Conservation (phyloP, 2,888 invertebrate genomes). For the Spatulosminthurus flaviceps region DNA sequence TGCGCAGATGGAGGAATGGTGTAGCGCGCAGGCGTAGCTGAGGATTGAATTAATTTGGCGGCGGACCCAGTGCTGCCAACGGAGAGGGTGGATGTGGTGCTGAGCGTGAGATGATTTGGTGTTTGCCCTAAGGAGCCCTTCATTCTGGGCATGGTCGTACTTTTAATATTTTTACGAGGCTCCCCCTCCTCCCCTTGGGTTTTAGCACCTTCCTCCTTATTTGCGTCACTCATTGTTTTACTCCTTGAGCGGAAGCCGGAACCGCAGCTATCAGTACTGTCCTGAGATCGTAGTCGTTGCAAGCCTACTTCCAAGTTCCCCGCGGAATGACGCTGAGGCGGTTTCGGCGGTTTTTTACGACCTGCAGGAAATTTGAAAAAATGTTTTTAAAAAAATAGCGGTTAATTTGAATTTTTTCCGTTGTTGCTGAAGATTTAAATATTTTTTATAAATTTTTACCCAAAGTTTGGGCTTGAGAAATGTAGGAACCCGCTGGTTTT, state of each 20-base stretch:
- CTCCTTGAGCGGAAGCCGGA: constrained; percentile 81
- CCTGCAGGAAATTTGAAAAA: constrained; percentile 47
- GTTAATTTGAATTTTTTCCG: constrained; percentile 12
- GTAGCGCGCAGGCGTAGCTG: constrained; percentile 66
- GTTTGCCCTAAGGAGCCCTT: constrained; percentile 82
- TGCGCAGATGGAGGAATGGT: constrained; percentile 60
- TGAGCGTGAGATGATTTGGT: constrained; percentile 91
- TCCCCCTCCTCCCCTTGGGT: constrained; percentile 54
- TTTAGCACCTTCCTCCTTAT: constrained; percentile 70
- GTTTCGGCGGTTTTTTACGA: constrained; percentile 73
- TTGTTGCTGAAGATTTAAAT: too few species aligned
- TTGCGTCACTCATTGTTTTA: constrained; percentile 88
- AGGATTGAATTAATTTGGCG: constrained; percentile 68
- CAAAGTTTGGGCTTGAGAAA: constrained; percentile 66
- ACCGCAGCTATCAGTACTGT: constrained; percentile 67
- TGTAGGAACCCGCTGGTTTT: constrained; percentile 61
- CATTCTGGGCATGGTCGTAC: constrained; percentile 65
- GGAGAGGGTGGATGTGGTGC: constrained; percentile 89
- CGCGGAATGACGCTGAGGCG: constrained; percentile 81
- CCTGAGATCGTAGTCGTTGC: constrained; percentile 65
- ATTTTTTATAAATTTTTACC: constrained; percentile 53
- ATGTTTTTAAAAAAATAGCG: not conserved
- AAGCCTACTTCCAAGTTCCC: constrained; percentile 82
- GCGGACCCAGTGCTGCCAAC: constrained; percentile 84
- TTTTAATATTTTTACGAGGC: constrained; percentile 64